Evolutionary conservation across 1,140 invertebrate genomes (phyloP).

Genomic region (Caligus rogercresseyi): DNA sequence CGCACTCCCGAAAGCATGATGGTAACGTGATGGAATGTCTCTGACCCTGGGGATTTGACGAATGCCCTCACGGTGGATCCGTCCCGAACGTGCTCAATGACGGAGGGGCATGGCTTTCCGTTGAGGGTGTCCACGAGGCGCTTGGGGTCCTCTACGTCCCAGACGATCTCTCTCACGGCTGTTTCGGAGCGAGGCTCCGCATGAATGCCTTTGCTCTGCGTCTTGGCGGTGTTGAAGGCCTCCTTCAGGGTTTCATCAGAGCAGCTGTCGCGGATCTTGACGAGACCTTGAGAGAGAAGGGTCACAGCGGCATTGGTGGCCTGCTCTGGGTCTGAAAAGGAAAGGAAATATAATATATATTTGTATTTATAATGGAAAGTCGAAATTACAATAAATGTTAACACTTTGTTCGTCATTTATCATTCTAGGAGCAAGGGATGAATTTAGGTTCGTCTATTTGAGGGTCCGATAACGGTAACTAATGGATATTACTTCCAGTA

Average conservation of each 20-base stretch:
- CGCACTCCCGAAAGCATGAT: conserved; percentile 85
- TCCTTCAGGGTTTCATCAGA: conserved; percentile 46
- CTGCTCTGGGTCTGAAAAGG: conserved; percentile 24
- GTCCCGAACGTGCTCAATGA: conserved; percentile 89
- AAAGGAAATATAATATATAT: too few species aligned
- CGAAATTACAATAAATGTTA: too few species aligned
- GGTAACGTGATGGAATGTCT: conserved; percentile 50
- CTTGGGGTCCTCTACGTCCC: conserved; percentile 62
- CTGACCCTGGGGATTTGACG: conserved; percentile 46
- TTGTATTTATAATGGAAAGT: too few species aligned
- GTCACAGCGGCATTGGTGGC: conserved; percentile 13
- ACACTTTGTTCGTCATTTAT: too few species aligned
- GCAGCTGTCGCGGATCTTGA: conserved; percentile 19
- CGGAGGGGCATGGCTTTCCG: conserved; percentile 58
- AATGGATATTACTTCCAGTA: too few species aligned
- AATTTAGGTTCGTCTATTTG: too few species aligned
- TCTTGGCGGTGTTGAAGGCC: conserved; percentile 74
- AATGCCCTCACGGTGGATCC: conserved; percentile 82
- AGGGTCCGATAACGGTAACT: too few species aligned
- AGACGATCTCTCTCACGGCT: conserved; percentile 67
- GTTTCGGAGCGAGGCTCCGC: conserved; percentile 33
- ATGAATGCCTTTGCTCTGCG: conserved; percentile 71
- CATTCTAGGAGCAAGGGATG: too few species aligned
- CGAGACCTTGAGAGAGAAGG: conserved; percentile 14
- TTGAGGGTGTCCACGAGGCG: conserved; percentile 59